Evolutionary conservation across 2,113 vertebrate species (phyloP).

Genomic region (Halcyon senegalensis): DNA sequence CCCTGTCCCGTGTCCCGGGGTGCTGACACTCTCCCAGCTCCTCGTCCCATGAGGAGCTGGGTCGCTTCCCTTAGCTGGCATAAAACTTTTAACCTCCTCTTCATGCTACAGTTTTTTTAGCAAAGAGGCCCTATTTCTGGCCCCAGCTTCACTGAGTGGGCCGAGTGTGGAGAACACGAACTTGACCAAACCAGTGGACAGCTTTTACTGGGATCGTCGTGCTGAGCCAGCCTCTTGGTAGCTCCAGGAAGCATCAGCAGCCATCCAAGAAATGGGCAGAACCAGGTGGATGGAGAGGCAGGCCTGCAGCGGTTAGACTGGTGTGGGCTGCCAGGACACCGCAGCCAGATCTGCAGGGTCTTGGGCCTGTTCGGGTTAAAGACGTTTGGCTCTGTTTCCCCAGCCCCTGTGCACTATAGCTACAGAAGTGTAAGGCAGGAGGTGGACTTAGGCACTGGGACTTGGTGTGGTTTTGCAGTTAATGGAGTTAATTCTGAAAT

Average conservation of each 20-base stretch:
- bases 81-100: not conserved
- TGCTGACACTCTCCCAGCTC: fast-evolving
- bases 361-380: fast-evolving
- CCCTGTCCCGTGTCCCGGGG: not conserved
- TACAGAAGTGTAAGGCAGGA: fast-evolving
- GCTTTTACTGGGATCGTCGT: not conserved
- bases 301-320: not conserved
- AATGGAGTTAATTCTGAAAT: not conserved
- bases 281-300: not conserved
- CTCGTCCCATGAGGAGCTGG: not conserved
- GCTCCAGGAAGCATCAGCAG: not conserved
- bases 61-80: fast-evolving
- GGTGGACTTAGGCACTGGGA: fast-evolving
- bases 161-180: fast-evolving
- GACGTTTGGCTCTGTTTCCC: not conserved
- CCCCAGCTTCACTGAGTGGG: fast-evolving
- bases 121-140: not conserved
- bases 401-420: not conserved
- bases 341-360: not conserved
- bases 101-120: fast-evolving
- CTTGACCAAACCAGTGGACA: fast-evolving
- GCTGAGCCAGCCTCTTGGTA: fast-evolving
- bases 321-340: not conserved
- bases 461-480: fast-evolving
- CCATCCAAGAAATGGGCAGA: not conserved